Evolutionary conservation across 2,797 vertebrate species (phyloP).

Genomic region (Brachymystax lenok): DNA sequence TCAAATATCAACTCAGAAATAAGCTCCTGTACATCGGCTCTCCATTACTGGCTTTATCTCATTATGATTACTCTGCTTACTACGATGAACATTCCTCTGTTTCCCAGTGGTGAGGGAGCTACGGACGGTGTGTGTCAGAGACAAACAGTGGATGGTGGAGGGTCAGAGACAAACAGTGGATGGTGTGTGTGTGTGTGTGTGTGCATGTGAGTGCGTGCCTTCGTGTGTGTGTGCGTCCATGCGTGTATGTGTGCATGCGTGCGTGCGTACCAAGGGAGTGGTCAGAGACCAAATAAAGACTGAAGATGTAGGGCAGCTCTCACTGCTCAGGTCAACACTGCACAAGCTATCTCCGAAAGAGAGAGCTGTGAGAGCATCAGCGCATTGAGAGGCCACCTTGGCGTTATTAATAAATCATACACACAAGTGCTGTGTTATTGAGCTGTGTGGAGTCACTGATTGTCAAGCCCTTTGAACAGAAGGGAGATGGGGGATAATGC

Average conservation of each 20-base stretch:
- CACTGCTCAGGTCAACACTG: not conserved
- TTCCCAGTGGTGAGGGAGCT: not conserved
- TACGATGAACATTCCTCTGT: conserved; percentile 5
- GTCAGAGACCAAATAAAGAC: conserved; percentile 29
- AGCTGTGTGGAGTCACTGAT: conserved; percentile 32
- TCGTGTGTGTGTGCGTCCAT: too few species aligned
- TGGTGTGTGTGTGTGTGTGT: too few species aligned
- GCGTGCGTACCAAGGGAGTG: conserved; percentile 7
- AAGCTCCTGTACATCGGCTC: conserved; percentile 21
- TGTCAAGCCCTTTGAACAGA: conserved; percentile 34
- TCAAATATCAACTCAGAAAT: conserved; percentile 32
- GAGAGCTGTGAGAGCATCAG: conserved; percentile 19
- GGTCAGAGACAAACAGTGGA: too few species aligned
- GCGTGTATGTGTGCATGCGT: too few species aligned
- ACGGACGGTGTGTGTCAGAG: too few species aligned
- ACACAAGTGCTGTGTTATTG: conserved; percentile 48
- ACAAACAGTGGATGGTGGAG: too few species aligned
- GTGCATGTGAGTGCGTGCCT: too few species aligned
- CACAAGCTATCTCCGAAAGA: conserved; percentile 24
- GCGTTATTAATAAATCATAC: conserved; percentile 52
- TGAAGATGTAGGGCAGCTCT: not conserved
- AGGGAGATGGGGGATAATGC: conserved; percentile 17
- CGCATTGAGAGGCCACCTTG: conserved; percentile 21
- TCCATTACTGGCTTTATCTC: conserved; percentile 41
- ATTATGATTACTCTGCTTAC: conserved; percentile 9